Evolutionary conservation across 2,797 vertebrate genomes (phyloP), one percentile per base, ranked within the genome.

Genomic region (Melanotaenia parkinsoni): DNA sequence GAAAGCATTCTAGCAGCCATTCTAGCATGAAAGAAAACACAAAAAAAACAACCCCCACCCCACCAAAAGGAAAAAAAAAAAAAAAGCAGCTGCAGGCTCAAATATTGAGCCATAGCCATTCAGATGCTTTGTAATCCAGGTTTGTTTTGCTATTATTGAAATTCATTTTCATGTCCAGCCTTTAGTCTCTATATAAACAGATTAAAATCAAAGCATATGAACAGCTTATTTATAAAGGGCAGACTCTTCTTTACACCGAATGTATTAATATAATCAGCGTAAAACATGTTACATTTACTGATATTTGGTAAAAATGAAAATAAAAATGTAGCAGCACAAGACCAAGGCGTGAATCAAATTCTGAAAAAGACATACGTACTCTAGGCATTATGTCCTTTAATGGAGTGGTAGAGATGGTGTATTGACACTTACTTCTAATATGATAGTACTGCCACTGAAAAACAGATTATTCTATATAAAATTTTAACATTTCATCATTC

Each of bases 21-120:
- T 83, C 58, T 73, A 69, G 69, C 67, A 38, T 67, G 35, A 37
- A 37, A 9, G 8, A 37, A 38, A 38, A 32, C 5, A 32, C 32
- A 32, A 28, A 28, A 28, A 28, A 28, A 28, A 3, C 3, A 28
- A 3, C 28, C 28, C 28, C 32, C 32, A 5, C 32, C 32, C 32
- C 32, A 5, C 32, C 32, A 6, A 32, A 32, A 9, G 2, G 8
- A 9, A 37, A 37, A 37, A 37, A 40, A 12, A 13, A 63, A 70
- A 72, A 65, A 57, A 76, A 79, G 78, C 58, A 81, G 60, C 82
- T 70, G 67, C 45, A 50, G 76, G 74, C 61, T 63, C 37, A 56
- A 18, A 74, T 45, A 20, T 24, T 50, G 22, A 80, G 66, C 58
- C 67, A 57, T 56, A 40, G 70, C 45, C 61, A 24, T 57, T 67